Base-by-base conservation (phyloP, 2,888 invertebrate genomes). In the Orchesella flavescens region DNA sequence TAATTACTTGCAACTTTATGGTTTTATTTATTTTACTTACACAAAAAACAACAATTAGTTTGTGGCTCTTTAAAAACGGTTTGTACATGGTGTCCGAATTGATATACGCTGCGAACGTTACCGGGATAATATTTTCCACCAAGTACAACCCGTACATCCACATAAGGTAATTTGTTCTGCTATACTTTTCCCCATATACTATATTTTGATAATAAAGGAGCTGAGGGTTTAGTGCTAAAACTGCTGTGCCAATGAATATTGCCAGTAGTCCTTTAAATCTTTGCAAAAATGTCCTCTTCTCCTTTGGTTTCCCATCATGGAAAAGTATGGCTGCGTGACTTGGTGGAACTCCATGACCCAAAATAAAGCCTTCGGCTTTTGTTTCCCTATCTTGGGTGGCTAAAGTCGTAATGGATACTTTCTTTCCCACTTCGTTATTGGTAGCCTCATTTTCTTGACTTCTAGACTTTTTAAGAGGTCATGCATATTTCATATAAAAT, bases 191-290 rank as follows among this genome's bases (percentile, higher is more conserved):
- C 4, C 59, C 46, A 34, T 21, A 15, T 9, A 24, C 15, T 10
- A 46, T 49, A n/a, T 19, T 19, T 1, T 68, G 0, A 34, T 80
- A 73, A 43, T 49, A 74, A 9, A 80, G 49, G 13, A 80, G 57
- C 68, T 80, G 65, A 15, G 66, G 57, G 17, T 80, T 73, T 9
- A 74, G 5, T 0, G 79, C 13, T n/a, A 53, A 7, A 13, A 79
- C 10, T 9, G 4, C 0, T 19, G 80, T 80, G 1, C 68, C 73
- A 15, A 80, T 15, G 5, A 80, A 57, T 9, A 80, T 74, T 5
- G 80, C 55, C 1, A 80, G 3, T 13, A 80, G 66, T n/a, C 80
- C 80, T 34, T 59, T 55, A 23, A 80, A 71, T 19, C 80, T 53
- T 4, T 55, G n/a, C 12, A 34, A 66, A 21, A 66, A 43, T 9